phyloP scores from a whole-genome alignment of 2,888 invertebrate species.

The Luperina nickerlii region DNA sequence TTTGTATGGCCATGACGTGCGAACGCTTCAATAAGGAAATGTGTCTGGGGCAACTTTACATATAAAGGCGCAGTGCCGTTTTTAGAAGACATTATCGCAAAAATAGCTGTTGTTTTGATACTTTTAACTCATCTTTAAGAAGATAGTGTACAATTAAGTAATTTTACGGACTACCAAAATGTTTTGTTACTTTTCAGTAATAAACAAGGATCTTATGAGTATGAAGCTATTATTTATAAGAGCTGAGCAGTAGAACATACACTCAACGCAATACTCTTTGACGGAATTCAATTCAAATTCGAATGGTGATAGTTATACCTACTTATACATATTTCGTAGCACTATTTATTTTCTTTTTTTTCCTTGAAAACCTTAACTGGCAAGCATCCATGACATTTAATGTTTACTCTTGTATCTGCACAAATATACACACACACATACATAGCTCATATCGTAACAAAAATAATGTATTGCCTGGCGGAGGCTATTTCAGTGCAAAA shows the following conservation, averaged over 20 bases:
- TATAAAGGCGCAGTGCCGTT: slow-evolving; percentile 38
- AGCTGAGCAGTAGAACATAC: background rate
- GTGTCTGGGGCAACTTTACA: slow-evolving; percentile 47
- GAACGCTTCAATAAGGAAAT: slow-evolving; percentile 30
- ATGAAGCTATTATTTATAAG: background rate
- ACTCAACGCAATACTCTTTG: background rate
- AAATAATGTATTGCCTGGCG: background rate
- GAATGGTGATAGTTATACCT: background rate
- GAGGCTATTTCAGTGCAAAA: background rate
- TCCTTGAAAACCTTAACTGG: background rate
- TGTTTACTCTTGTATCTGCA: background rate
- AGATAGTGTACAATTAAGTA: slow-evolving; percentile 6
- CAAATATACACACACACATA: background rate
- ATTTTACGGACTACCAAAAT: background rate
- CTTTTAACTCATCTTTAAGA: slow-evolving; percentile 30
- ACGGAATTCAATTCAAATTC: background rate
- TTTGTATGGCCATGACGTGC: slow-evolving; percentile 33
- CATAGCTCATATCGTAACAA: background rate
- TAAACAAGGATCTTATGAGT: background rate
- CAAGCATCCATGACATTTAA: background rate
- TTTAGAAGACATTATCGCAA: slow-evolving; percentile 23
- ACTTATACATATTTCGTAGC: background rate
- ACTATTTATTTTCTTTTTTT: background rate
- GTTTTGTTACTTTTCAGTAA: background rate
- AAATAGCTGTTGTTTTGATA: slow-evolving; percentile 41